Conservation (phyloP, 92 coral and sea anemone species). For the Diadumene lineata region DNA sequence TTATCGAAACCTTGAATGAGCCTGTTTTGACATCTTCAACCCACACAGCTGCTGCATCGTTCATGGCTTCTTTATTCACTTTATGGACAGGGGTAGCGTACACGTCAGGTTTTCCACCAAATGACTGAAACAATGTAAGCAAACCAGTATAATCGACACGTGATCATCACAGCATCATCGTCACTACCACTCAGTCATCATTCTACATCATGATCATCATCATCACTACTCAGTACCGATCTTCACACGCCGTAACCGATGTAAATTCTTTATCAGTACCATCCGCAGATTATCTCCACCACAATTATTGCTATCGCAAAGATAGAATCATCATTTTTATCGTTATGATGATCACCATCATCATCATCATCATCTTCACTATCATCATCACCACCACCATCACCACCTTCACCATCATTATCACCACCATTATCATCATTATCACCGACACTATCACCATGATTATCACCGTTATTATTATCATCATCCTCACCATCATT, state of each 20-base stretch:
- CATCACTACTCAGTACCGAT: no score
- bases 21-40: slow-evolving; percentile 43
- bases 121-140: slow-evolving; percentile 28
- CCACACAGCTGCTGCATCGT: slow-evolving; percentile 60
- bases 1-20: no score
- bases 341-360: neutral
- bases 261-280: neutral
- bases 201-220: no score
- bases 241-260: no score
- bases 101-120: slow-evolving; percentile 49
- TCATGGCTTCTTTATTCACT: neutral
- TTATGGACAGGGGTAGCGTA: slow-evolving; percentile 52
- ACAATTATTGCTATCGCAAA: neutral
- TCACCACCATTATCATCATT: neutral
- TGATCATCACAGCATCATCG: neutral
- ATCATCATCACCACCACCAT: neutral
- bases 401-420: neutral
- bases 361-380: neutral
- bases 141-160: no score
- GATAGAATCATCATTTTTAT: neutral
- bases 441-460: neutral
- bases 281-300: neutral
- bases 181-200: no score
- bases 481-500: neutral
- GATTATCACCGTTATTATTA: neutral